Percentiles rank a stretch among this genome's conserved stretches.
These are phyloP conservation scores for Pelusios castaneus DNA, from an alignment of 2,113 vertebrate species.

Conservation along the genomic window DNA sequence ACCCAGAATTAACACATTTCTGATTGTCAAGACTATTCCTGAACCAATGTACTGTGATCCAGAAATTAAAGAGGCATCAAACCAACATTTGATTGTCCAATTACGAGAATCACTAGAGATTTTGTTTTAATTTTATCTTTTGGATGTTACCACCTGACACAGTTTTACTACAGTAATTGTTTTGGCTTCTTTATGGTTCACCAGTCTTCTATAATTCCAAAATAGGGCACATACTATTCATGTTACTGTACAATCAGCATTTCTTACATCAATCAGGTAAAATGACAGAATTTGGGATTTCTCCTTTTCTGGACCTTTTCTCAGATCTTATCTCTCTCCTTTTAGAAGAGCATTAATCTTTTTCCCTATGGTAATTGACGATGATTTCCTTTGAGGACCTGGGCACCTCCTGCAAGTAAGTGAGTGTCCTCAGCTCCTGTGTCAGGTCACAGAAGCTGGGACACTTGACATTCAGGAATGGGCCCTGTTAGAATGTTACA, in stretches of 20 bases:
- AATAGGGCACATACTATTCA: neutral
- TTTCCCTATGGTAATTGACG: neutral
- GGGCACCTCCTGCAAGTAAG: neutral
- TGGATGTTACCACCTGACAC: neutral
- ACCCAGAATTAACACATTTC: neutral
- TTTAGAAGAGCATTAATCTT: neutral
- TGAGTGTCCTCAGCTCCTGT: neutral
- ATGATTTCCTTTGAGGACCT: neutral
- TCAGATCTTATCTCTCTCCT: neutral
- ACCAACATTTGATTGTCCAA: neutral
- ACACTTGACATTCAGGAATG: neutral
- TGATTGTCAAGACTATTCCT: neutral
- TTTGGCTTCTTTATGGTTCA: neutral
- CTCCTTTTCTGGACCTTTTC: neutral
- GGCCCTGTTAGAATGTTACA: neutral
- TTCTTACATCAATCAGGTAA: neutral
- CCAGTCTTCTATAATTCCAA: neutral
- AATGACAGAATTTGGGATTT: rapidly evolving
- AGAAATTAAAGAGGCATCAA: neutral
- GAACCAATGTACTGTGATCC: neutral
- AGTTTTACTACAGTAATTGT: neutral
- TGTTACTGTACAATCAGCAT: neutral
- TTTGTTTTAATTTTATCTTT: neutral
- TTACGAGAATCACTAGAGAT: neutral
- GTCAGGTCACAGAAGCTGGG: neutral